These are phyloP conservation scores for Ruditapes philippinarum DNA, from an alignment of 1,140 invertebrate genomes.

Conservation along the genomic window DNA sequence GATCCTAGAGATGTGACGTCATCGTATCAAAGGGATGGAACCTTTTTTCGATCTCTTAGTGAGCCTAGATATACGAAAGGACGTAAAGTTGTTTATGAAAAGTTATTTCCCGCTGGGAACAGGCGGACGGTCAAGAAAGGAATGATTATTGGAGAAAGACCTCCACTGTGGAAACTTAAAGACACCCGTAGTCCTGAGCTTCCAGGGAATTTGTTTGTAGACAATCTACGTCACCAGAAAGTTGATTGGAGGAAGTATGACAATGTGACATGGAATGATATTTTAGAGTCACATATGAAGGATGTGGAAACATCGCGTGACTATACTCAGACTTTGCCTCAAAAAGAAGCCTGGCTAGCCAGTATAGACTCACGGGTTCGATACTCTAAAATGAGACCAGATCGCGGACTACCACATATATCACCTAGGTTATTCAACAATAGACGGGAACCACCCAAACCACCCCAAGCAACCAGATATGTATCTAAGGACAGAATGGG, in stretches of 20 bases:
- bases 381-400: conserved; percentile 53
- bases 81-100: conserved; percentile 53
- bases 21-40: conserved; percentile 27
- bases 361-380: conserved; percentile 56
- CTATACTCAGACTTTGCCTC: conserved; percentile 44
- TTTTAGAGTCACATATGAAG: conserved; percentile 51
- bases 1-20: conserved; percentile 47
- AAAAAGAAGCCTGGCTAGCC: conserved; percentile 61
- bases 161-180: conserved; percentile 17
- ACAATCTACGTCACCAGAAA: conserved; percentile 50
- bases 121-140: neutral
- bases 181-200: conserved; percentile 7
- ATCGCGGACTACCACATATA: conserved; percentile 31
- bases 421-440: conserved; percentile 52
- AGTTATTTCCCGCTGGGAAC: neutral
- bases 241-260: conserved; percentile 49
- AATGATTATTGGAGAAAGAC: conserved; percentile 59
- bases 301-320: conserved; percentile 10
- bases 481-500: conserved; percentile 51
- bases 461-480: conserved; percentile 24
- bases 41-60: neutral
- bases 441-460: conserved; percentile 36
- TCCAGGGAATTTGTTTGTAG: conserved; percentile 54
- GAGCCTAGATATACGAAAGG: neutral
- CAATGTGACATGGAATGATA: conserved; percentile 59